Conservation (phyloP, 2,888 invertebrate species). For the Nebria salina region DNA sequence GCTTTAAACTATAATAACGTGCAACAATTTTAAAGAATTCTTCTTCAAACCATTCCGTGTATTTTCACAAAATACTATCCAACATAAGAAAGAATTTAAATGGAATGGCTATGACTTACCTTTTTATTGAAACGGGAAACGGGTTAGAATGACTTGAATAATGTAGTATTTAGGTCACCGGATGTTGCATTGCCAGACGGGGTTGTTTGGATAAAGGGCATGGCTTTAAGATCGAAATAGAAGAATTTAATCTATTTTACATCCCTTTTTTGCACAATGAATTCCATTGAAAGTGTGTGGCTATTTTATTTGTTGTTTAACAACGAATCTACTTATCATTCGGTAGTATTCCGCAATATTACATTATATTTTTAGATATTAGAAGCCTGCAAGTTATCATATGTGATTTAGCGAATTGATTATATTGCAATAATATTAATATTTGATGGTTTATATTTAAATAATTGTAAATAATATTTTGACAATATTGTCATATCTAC, state of each 20-base stretch:
- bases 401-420: background rate
- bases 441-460: background rate
- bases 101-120: background rate
- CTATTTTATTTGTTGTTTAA: slow-evolving; percentile 26
- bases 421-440: background rate
- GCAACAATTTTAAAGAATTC: too few species aligned
- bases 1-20: too few species aligned
- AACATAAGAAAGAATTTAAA: background rate
- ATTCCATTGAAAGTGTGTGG: slow-evolving; percentile 28
- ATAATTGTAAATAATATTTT: background rate
- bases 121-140: background rate
- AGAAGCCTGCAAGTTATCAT: background rate
- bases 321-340: background rate
- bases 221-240: slow-evolving; percentile 28
- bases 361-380: background rate
- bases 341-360: background rate
- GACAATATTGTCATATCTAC: background rate
- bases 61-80: background rate
- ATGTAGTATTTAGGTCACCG: background rate
- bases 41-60: background rate
- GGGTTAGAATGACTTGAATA: background rate
- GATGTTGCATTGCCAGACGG: slow-evolving; percentile 14
- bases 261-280: slow-evolving; percentile 30
- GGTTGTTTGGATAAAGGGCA: slow-evolving; percentile 24
- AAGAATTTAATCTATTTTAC: slow-evolving; percentile 39